Conservation (phyloP, 2,888 invertebrate species). For the Apoderus coryli region DNA sequence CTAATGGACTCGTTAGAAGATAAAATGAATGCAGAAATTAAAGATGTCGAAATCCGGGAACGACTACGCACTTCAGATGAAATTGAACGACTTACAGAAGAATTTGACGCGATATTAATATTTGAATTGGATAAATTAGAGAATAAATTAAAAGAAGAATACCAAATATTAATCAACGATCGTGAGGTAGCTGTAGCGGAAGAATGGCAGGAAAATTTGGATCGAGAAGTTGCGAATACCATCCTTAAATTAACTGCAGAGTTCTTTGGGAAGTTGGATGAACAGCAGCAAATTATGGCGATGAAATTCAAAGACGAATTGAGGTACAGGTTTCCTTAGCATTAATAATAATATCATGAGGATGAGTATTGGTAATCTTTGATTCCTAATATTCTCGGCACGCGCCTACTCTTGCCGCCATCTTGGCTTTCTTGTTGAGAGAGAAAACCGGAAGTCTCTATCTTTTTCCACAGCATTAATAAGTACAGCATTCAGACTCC, state of each 20-base stretch:
- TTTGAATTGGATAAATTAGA: conserved; percentile 17
- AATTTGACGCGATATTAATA: conserved; percentile 16
- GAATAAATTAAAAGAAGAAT: conserved; percentile 15
- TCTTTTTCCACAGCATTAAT: too few relatives aligned
- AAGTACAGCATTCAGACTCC: too few relatives aligned
- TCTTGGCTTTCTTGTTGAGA: too few relatives aligned
- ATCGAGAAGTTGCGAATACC: conserved; percentile 21
- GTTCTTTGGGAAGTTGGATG: conserved; percentile 21
- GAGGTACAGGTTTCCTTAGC: conserved; percentile 22
- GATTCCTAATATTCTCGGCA: too few relatives aligned
- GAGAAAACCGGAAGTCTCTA: too few relatives aligned
- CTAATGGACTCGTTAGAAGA: conserved; percentile 16
- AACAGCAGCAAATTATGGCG: conserved; percentile 23
- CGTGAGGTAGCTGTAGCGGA: conserved; percentile 12
- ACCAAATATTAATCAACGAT: conserved; percentile 13
- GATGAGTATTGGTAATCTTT: too few relatives aligned
- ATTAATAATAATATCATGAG: too few relatives aligned
- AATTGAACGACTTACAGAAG: conserved; percentile 14
- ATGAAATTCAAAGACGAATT: conserved; percentile 22
- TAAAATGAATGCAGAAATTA: conserved; percentile 17
- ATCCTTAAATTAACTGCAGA: conserved; percentile 22
- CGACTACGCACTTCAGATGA: conserved; percentile 16
- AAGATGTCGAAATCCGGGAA: conserved; percentile 19
- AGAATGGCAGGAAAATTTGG: conserved; percentile 21
- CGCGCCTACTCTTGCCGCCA: too few relatives aligned